These are phyloP conservation scores for Sebastes baramenuke DNA, from an alignment of 2,797 vertebrate genomes.

Conservation along the genomic window DNA sequence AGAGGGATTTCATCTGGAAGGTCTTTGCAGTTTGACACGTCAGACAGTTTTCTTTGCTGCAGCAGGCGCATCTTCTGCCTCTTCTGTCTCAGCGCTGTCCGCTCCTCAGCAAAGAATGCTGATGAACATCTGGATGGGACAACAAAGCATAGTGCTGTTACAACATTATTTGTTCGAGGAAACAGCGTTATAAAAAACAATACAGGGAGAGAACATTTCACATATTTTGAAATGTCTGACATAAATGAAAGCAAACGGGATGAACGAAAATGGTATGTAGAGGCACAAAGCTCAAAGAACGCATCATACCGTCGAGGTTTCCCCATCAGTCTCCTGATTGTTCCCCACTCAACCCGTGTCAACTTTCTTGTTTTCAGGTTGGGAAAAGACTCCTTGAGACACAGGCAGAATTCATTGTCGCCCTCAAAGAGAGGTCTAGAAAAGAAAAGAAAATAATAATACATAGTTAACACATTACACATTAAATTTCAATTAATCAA, in stretches of 20 bases:
- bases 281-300: neutral
- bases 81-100: constrained; percentile 94
- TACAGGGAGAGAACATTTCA: neutral
- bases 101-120: constrained; percentile 96
- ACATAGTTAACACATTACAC: neutral
- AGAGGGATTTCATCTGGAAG: constrained; percentile 98
- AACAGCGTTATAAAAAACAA: neutral
- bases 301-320: constrained; percentile 92
- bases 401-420: constrained; percentile 99
- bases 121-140: constrained; percentile 91
- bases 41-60: constrained; percentile 95
- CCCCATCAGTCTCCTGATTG: constrained; percentile 97
- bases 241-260: neutral
- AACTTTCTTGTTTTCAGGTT: constrained; percentile 97
- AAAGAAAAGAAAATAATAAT: constrained; percentile 25
- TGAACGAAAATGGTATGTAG: neutral
- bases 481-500: neutral
- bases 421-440: constrained; percentile 97
- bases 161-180: neutral
- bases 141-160: neutral
- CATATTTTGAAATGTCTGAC: neutral
- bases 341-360: constrained; percentile 97
- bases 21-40: constrained; percentile 96
- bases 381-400: constrained; percentile 97
- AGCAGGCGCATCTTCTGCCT: constrained; percentile 96